A percentile compares a stretch with the other conserved stretches of the same genome.
Evolutionary conservation across 2,888 invertebrate genomes (phyloP).

Genomic region (Chrysolina haemoptera): DNA sequence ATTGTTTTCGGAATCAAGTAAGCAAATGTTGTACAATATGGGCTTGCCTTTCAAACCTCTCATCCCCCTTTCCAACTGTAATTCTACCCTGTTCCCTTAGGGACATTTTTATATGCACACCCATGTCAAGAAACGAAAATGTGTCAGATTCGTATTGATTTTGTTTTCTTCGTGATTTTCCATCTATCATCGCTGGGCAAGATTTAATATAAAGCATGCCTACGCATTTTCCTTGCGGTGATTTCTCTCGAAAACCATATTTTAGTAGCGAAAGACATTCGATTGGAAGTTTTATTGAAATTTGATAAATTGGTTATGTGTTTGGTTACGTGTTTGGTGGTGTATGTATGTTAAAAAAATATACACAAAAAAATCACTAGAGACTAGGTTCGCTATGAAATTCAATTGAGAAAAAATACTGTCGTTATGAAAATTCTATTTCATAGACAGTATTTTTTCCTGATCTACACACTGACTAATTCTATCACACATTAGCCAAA

Average conservation of each 20-base stretch:
- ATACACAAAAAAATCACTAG: conserved; percentile 24
- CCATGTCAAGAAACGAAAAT: conserved; percentile 52
- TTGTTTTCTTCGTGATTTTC: conserved; percentile 54
- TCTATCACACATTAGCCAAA: conserved; percentile 49
- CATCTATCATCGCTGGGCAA: conserved; percentile 65
- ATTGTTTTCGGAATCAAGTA: no score
- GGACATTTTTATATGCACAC: conserved; percentile 16
- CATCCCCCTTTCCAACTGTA: no score
- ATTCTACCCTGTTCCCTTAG: neutral
- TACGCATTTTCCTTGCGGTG: conserved; percentile 40
- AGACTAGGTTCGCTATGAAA: conserved; percentile 17
- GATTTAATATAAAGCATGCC: conserved; percentile 64
- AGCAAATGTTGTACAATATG: no score
- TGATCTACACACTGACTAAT: conserved; percentile 55
- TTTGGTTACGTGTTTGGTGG: conserved; percentile 25
- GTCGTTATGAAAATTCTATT: neutral
- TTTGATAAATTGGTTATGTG: conserved; percentile 31
- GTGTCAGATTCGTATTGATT: conserved; percentile 52
- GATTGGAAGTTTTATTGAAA: conserved; percentile 43
- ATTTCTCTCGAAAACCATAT: conserved; percentile 40
- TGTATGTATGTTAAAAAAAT: conserved; percentile 13
- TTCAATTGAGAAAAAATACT: conserved; percentile 26
- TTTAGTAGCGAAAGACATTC: conserved; percentile 42
- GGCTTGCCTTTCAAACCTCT: no score
- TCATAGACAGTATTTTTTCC: conserved; percentile 42